Conservation (phyloP, 2,113 vertebrate genomes). For the Ginglymostoma cirratum region DNA sequence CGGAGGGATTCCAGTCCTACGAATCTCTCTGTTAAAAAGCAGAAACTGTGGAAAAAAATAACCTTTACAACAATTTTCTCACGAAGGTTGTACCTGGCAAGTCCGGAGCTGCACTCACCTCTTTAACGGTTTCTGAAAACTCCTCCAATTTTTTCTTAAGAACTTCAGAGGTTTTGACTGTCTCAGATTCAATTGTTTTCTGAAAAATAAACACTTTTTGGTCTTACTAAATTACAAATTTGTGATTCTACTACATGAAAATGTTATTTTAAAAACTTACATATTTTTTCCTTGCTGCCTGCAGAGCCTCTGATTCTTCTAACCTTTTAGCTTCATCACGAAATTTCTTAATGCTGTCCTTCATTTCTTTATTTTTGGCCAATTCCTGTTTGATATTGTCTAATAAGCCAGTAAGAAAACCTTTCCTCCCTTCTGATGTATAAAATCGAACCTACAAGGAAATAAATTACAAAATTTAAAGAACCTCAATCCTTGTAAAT, state of each 20-base stretch:
- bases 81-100: not conserved
- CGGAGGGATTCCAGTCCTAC: not conserved
- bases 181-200: conserved; percentile 96
- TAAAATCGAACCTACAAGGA: conserved; percentile 19
- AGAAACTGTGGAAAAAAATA: not conserved
- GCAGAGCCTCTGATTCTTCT: conserved; percentile 84
- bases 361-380: conserved; percentile 93
- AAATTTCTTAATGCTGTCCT: conserved; percentile 89
- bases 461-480: not conserved
- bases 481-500: not conserved
- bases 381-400: conserved; percentile 89
- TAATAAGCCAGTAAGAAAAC: conserved; percentile 82
- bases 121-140: conserved; percentile 79
- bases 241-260: not conserved
- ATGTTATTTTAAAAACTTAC: conserved; percentile 57
- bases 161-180: conserved; percentile 79
- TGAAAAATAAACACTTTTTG: conserved; percentile 41
- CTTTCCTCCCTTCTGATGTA: conserved; percentile 63
- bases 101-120: conserved; percentile 58
- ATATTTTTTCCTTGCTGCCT: conserved; percentile 86
- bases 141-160: conserved; percentile 78
- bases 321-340: conserved; percentile 83
- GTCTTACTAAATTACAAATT: not conserved
- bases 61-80: not conserved
- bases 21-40: not conserved